phyloP scores from a whole-genome alignment of 30 jellyfish, hydroid and myxozoan genomes.

The Sanderia malayensis region DNA sequence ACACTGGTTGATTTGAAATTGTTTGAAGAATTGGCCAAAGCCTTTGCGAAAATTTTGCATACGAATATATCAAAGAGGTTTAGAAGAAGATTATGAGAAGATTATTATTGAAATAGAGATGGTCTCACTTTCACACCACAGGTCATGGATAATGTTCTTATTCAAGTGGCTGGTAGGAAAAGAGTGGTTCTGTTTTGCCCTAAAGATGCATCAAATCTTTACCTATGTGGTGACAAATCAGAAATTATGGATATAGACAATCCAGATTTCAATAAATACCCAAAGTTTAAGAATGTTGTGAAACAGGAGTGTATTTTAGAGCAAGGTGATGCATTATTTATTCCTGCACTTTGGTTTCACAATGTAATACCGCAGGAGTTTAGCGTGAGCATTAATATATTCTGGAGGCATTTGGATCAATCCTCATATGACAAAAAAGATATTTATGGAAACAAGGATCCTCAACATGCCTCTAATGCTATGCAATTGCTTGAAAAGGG shows the following conservation, averaged over 20 bases:
- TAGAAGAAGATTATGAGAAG: too few relatives aligned
- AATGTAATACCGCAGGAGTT: constrained; percentile 70
- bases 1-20: too few relatives aligned
- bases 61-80: too few relatives aligned
- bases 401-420: constrained; percentile 67
- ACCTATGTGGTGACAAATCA: constrained; percentile 86
- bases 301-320: constrained; percentile 57
- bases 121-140: too few relatives aligned
- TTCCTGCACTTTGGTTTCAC: constrained; percentile 97
- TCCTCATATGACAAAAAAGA: constrained; percentile 67
- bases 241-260: constrained; percentile 78
- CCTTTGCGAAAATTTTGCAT: too few relatives aligned
- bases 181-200: constrained; percentile 80
- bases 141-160: constrained; percentile 87
- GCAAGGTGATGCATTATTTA: constrained; percentile 86
- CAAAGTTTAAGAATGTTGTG: constrained; percentile 55
- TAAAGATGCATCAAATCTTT: constrained; percentile 64
- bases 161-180: constrained; percentile 76
- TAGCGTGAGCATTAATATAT: constrained; percentile 72
- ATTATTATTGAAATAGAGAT: too few relatives aligned
- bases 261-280: constrained; percentile 63
- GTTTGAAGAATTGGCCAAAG: too few relatives aligned
- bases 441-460: constrained; percentile 89
- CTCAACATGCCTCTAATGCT: constrained; percentile 67
- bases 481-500: constrained; percentile 74